These are phyloP conservation scores for Drosophila miranda DNA, from an alignment of 1,140 invertebrate species.

Conservation along the genomic window DNA sequence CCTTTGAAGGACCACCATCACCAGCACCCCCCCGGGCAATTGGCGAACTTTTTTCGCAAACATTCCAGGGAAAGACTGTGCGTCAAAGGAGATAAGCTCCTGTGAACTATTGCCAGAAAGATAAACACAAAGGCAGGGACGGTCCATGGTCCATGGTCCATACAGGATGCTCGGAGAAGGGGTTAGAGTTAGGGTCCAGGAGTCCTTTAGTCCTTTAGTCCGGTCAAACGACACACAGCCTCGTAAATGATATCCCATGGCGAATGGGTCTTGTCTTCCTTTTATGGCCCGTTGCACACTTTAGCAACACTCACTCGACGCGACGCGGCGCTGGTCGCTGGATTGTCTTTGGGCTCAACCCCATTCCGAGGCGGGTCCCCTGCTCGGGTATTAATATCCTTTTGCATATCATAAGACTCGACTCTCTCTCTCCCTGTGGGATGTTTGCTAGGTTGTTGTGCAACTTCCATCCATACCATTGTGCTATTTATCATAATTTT, in stretches of 20 bases:
- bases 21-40: constrained; percentile 35
- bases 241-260: constrained; percentile 81
- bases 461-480: constrained; percentile 55
- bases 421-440: constrained; percentile 50
- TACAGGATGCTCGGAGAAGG: constrained; percentile 12
- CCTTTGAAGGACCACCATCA: constrained; percentile 38
- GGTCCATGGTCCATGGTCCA: not conserved
- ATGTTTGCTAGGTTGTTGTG: constrained; percentile 56
- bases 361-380: constrained; percentile 14
- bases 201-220: constrained; percentile 32
- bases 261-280: constrained; percentile 67
- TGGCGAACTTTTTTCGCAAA: constrained; percentile 71
- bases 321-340: constrained; percentile 19
- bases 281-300: constrained; percentile 74
- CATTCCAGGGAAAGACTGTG: constrained; percentile 26
- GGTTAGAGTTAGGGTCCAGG: constrained; percentile 13
- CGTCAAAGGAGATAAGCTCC: constrained; percentile 66
- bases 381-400: constrained; percentile 58
- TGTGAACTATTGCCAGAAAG: constrained; percentile 80
- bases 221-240: constrained; percentile 58
- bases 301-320: constrained; percentile 60
- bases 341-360: constrained; percentile 26
- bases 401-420: constrained; percentile 47
- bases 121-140: constrained; percentile 64
- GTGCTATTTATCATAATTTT: constrained; percentile 82